A percentile compares a stretch with the other conserved stretches of the same genome.
Evolutionary conservation across 2,888 invertebrate species (phyloP).

Genomic region (Thymelicus lineola): DNA sequence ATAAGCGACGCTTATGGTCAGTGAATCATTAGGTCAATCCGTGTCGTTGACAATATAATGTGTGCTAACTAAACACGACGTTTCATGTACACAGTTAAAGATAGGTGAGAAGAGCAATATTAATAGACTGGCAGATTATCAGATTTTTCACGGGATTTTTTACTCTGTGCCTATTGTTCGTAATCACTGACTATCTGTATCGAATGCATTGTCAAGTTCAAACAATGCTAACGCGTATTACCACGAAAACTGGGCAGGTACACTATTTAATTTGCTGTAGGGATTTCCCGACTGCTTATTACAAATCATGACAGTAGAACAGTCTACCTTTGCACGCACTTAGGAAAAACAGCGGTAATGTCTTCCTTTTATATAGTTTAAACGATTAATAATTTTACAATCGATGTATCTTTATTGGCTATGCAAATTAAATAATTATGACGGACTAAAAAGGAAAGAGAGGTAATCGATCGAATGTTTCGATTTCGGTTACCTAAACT

Average conservation of each 20-base stretch:
- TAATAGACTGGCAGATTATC: constrained; percentile 49
- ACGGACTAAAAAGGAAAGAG: constrained; percentile 49
- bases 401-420: constrained; percentile 1
- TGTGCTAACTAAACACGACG: constrained; percentile 68
- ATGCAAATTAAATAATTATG: constrained; percentile 50
- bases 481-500: constrained; percentile 56
- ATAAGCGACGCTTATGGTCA: constrained; percentile 76
- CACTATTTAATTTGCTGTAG: constrained; percentile 60
- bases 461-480: constrained; percentile 52
- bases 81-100: constrained; percentile 54
- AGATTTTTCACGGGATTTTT: constrained; percentile 51
- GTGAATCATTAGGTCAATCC: constrained; percentile 82
- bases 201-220: constrained; percentile 62
- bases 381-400: neutral
- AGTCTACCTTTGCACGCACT: constrained; percentile 18
- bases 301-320: constrained; percentile 24
- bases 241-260: constrained; percentile 62
- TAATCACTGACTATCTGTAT: constrained; percentile 56
- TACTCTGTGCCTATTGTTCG: constrained; percentile 59
- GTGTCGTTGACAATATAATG: constrained; percentile 77
- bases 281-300: constrained; percentile 66
- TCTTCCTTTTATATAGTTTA: neutral
- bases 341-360: constrained; percentile 9
- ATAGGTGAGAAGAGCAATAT: constrained; percentile 51
- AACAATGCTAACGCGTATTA: constrained; percentile 71